These are phyloP conservation scores for Helogale parvula DNA, from an alignment of 2,113 vertebrate species.

Conservation along the genomic window DNA sequence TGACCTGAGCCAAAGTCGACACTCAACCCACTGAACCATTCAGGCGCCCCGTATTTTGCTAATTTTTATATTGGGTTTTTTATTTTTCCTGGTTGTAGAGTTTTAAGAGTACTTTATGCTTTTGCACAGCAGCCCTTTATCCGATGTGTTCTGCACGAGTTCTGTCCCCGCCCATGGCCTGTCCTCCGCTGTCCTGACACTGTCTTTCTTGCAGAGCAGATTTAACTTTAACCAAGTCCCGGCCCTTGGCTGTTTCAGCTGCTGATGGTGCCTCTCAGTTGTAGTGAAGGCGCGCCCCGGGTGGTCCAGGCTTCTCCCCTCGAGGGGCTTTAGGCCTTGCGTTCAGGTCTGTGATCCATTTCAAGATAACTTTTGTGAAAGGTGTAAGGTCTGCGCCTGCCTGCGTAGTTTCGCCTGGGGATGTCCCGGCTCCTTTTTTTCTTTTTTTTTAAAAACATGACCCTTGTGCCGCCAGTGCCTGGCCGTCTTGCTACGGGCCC, in stretches of 20 bases:
- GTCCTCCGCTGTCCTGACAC: no score
- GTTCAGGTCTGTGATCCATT: background rate
- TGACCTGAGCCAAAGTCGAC: no score
- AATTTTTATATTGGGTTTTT: background rate
- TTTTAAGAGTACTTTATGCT: background rate
- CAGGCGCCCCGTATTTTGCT: background rate
- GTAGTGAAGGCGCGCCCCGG: rapidly evolving
- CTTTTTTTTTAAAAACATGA: no score
- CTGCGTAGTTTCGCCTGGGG: no score
- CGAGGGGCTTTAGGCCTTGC: background rate
- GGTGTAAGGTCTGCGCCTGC: background rate
- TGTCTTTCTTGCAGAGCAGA: background rate
- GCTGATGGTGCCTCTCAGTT: rapidly evolving
- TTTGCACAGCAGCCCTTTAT: background rate
- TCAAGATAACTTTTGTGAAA: background rate
- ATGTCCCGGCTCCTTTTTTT: background rate
- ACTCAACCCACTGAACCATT: no score
- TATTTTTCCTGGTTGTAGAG: background rate
- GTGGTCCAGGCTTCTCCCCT: rapidly evolving
- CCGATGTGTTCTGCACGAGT: rapidly evolving
- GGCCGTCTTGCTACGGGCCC: rapidly evolving
- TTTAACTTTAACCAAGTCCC: background rate
- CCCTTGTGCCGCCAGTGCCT: rapidly evolving
- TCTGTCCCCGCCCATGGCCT: no score
- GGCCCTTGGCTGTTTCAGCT: rapidly evolving